phyloP scores from a whole-genome alignment of 1,140 invertebrate species.

The Halictus rubicundus region DNA sequence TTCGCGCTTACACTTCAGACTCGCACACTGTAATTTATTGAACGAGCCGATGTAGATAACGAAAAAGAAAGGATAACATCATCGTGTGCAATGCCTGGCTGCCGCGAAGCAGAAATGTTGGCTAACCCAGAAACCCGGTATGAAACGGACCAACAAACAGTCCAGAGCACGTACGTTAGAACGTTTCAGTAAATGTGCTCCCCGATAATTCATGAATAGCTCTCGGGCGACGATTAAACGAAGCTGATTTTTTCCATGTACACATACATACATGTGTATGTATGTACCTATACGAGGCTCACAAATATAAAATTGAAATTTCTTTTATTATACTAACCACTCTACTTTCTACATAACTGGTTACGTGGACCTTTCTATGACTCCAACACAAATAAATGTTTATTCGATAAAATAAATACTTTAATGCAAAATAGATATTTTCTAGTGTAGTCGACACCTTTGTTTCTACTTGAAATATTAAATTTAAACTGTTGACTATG shows the following conservation, averaged over 20 bases:
- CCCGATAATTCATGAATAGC: not conserved
- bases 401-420: no score
- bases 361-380: no score
- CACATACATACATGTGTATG: no score
- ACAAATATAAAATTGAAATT: no score
- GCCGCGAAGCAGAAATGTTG: not conserved
- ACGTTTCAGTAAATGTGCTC: not conserved
- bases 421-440: no score
- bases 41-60: constrained; percentile 50
- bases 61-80: constrained; percentile 28
- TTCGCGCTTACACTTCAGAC: constrained; percentile 68
- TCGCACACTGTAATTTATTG: constrained; percentile 42
- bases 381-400: no score
- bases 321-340: no score
- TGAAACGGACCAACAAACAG: constrained; percentile 8
- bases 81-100: constrained; percentile 18
- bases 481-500: no score
- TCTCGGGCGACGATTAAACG: not conserved
- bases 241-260: not conserved
- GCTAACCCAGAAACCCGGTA: constrained; percentile 44
- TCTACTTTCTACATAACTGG: no score
- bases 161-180: not conserved
- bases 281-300: not conserved
- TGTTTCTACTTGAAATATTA: no score
- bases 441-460: no score